Conservation (phyloP, 1,140 invertebrate genomes). For the Scaptomyza pallida region DNA sequence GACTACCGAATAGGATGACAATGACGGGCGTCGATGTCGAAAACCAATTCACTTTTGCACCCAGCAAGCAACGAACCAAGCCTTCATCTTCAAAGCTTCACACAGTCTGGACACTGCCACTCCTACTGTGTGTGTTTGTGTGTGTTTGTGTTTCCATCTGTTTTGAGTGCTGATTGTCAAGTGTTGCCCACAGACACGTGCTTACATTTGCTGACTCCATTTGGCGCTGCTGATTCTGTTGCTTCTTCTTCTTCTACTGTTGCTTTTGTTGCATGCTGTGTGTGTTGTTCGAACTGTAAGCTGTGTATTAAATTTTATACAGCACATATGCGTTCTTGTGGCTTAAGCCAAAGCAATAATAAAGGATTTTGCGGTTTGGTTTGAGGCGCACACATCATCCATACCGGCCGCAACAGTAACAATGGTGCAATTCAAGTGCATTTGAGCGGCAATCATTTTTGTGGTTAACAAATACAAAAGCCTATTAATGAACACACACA, state of each 20-base stretch:
- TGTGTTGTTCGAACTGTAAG: slow-evolving; percentile 63
- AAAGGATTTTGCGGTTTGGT: slow-evolving; percentile 72
- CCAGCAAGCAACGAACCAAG: slow-evolving; percentile 21
- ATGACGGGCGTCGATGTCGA: slow-evolving; percentile 46
- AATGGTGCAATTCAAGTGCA: slow-evolving; percentile 75
- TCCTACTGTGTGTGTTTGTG: slow-evolving; percentile 10
- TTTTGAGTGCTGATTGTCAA: slow-evolving; percentile 79
- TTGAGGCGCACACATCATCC: slow-evolving; percentile 19
- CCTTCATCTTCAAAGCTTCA: slow-evolving; percentile 41
- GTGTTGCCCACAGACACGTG: slow-evolving; percentile 72
- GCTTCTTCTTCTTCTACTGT: background rate
- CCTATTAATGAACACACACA: slow-evolving; percentile 75
- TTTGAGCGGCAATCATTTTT: slow-evolving; percentile 82
- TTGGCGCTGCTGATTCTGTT: slow-evolving; percentile 4
- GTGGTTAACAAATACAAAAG: slow-evolving; percentile 79
- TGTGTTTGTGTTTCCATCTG: slow-evolving; percentile 44
- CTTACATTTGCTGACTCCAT: slow-evolving; percentile 60
- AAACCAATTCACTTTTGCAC: slow-evolving; percentile 49
- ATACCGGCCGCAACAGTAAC: slow-evolving; percentile 35
- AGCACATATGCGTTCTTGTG: slow-evolving; percentile 38
- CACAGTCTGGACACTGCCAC: slow-evolving; percentile 9
- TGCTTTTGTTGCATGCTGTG: slow-evolving; percentile 38
- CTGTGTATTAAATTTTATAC: slow-evolving; percentile 75
- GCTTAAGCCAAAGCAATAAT: slow-evolving; percentile 64
- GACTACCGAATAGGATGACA: slow-evolving; percentile 41